These are phyloP conservation scores for Sceloporus tristichus DNA, from an alignment of 2,113 vertebrate genomes.

Conservation along the genomic window DNA sequence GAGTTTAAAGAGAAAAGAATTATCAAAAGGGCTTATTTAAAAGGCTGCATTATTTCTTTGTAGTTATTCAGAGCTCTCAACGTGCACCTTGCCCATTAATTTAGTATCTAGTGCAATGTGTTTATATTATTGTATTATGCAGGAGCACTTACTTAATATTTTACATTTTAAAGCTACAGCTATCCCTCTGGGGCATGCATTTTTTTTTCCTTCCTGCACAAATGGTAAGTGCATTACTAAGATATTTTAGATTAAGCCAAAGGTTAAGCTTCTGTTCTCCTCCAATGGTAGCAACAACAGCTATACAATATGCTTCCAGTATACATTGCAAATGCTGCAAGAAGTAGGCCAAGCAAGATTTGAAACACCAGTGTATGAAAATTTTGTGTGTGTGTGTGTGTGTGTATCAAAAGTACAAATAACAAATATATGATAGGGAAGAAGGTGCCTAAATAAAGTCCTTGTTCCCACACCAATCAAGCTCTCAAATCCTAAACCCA, in stretches of 20 bases:
- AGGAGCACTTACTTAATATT: constrained; percentile 1
- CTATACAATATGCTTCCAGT: not conserved
- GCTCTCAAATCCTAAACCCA: constrained; percentile 27
- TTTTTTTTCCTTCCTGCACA: not conserved
- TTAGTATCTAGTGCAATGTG: not conserved
- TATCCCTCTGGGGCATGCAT: not conserved
- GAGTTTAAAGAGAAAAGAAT: not conserved
- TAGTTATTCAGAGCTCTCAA: not conserved
- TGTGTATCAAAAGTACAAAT: not conserved
- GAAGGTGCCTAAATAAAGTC: constrained; percentile 24
- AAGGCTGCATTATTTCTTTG: not conserved
- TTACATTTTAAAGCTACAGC: constrained; percentile 19
- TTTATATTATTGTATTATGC: constrained; percentile 17
- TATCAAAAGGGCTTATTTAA: not conserved
- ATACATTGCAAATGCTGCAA: not conserved
- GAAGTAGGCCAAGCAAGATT: not conserved
- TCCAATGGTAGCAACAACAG: not conserved
- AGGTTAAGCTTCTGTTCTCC: not conserved
- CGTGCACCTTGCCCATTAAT: not conserved
- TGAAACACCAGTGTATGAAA: constrained; percentile 31
- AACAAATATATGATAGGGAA: not conserved
- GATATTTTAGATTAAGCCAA: constrained; percentile 14
- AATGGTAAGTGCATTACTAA: not conserved
- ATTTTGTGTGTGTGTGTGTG: not conserved
- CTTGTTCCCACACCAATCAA: constrained; percentile 26